A percentile compares a stretch with the other conserved stretches of the same genome.
Conservation (phyloP, 64 coral and sea anemone genomes). For the Porites australiensis region DNA sequence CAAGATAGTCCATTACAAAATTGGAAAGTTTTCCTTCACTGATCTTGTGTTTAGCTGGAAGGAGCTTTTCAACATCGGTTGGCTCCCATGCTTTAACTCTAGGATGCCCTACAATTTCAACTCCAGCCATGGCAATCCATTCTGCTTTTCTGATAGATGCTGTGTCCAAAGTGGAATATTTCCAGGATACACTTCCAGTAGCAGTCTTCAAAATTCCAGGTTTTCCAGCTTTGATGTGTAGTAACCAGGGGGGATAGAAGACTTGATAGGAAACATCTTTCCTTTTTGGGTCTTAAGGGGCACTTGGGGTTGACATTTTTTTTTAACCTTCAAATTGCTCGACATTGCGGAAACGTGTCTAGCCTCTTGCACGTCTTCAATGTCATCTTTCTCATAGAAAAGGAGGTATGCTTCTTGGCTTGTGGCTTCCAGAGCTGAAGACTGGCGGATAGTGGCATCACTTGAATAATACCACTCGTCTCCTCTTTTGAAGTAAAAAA, state of each 20-base stretch:
- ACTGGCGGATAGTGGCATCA: not conserved
- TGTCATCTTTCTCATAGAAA: not conserved
- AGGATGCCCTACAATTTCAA: not conserved
- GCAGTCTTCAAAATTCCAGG: not conserved
- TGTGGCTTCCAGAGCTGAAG: not conserved
- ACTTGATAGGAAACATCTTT: not conserved
- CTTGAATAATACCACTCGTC: not conserved
- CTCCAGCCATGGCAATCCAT: not conserved
- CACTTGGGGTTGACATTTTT: too few species aligned
- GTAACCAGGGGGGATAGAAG: not conserved
- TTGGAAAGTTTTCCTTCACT: not conserved
- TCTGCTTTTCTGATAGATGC: not conserved
- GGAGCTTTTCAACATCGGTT: not conserved
- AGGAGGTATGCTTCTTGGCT: too few species aligned
- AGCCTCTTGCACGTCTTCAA: not conserved
- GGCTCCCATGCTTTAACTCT: not conserved
- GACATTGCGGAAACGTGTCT: too few species aligned
- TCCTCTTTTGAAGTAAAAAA: constrained; percentile 5
- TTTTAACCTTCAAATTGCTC: too few species aligned
- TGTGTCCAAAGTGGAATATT: not conserved
- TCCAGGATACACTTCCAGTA: not conserved
- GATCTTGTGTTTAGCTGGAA: not conserved
- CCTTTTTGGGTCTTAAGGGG: not conserved
- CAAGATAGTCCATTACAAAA: not conserved
- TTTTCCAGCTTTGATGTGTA: not conserved